Evolutionary conservation across 2,797 vertebrate species (phyloP).

Genomic region (Micrastur ruficollis): DNA sequence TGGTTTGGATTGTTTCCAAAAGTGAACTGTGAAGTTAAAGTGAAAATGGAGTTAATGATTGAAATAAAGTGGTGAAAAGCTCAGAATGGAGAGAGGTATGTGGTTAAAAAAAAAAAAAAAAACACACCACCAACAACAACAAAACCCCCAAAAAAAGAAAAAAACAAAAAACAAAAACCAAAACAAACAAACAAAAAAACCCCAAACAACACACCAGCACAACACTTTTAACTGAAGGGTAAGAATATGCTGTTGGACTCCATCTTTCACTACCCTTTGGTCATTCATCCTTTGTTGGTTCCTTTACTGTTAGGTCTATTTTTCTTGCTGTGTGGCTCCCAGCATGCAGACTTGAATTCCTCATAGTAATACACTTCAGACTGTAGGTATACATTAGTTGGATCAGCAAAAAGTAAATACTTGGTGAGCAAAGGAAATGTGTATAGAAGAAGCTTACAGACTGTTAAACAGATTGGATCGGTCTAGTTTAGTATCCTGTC

Average conservation of each 20-base stretch:
- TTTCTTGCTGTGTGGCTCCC: conserved; percentile 6
- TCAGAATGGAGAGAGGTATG: background rate
- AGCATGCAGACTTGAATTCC: background rate
- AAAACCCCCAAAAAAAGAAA: background rate
- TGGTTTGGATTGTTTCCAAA: conserved; percentile 26
- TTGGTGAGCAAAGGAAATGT: conserved; percentile 21
- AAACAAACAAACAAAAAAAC: too few species aligned
- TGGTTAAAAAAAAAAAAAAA: background rate
- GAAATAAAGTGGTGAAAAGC: conserved; percentile 53
- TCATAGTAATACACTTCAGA: conserved; percentile 2
- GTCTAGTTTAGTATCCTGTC: conserved; percentile 11
- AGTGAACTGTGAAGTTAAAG: conserved; percentile 12
- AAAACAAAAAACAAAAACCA: background rate
- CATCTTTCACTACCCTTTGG: conserved; percentile 9
- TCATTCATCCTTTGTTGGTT: background rate
- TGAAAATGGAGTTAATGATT: conserved; percentile 40
- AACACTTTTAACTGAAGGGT: background rate
- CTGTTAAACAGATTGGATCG: conserved; percentile 36
- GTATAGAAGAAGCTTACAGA: conserved; percentile 22
- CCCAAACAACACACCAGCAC: background rate
- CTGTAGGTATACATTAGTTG: conserved; percentile 43
- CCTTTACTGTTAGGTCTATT: background rate
- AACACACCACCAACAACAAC: background rate
- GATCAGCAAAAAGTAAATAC: conserved; percentile 46
- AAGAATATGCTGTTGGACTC: background rate